Evolutionary conservation across 1,140 invertebrate genomes (phyloP).

Genomic region (Venturia canescens): DNA sequence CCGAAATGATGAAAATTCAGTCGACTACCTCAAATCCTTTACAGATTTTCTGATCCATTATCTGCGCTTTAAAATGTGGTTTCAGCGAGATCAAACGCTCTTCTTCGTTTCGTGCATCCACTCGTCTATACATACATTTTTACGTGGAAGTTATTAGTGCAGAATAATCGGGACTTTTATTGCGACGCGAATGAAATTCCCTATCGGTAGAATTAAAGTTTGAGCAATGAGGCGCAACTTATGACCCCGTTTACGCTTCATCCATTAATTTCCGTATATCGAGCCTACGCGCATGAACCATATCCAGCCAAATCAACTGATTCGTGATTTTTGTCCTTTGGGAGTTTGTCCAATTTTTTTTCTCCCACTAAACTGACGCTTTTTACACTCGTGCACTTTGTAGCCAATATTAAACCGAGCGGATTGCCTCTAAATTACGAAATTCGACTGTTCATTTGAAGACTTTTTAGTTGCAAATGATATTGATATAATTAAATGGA

Average conservation of each 20-base stretch:
- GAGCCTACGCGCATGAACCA: neutral
- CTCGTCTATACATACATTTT: neutral
- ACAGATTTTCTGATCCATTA: too few relatives aligned
- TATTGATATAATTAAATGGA: too few relatives aligned
- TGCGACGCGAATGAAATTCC: constrained; percentile 6
- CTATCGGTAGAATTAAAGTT: neutral
- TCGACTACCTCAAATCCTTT: too few relatives aligned
- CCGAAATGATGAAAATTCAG: too few relatives aligned
- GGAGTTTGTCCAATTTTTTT: neutral
- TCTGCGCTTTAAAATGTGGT: neutral
- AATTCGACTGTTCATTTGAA: too few relatives aligned
- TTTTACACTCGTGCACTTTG: neutral
- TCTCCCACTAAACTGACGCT: neutral
- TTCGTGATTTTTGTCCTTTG: neutral
- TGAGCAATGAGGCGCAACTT: neutral
- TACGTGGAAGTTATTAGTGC: neutral
- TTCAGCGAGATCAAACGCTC: neutral
- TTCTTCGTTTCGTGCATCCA: neutral
- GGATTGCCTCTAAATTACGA: too few relatives aligned
- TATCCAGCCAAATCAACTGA: neutral
- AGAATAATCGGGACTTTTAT: neutral
- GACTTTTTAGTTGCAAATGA: too few relatives aligned
- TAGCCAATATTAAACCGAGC: neutral
- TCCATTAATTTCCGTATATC: neutral
- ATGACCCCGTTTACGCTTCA: constrained; percentile 2